phyloP scores from a whole-genome alignment of 2,113 vertebrate genomes.

The Sitta europaea region DNA sequence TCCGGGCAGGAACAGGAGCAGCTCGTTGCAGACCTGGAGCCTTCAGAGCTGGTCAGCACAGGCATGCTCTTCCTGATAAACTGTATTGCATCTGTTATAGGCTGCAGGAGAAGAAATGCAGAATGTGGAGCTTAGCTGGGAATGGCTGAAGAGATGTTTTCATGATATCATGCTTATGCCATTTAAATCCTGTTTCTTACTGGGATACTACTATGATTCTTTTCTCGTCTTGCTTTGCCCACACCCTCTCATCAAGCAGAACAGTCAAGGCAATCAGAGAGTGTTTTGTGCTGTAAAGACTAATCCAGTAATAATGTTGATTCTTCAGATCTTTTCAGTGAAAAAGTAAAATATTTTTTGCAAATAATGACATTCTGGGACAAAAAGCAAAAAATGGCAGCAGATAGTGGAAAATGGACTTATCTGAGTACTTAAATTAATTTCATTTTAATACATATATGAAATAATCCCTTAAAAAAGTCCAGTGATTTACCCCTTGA shows the following conservation, averaged over 20 bases:
- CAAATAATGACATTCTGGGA: neutral
- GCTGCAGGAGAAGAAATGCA: conserved; percentile 40
- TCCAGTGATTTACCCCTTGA: neutral
- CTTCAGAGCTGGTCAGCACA: conserved; percentile 35
- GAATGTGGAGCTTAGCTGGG: neutral
- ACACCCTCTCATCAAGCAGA: neutral
- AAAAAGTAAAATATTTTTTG: conserved; percentile 3
- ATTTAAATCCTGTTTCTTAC: neutral
- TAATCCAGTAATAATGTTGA: neutral
- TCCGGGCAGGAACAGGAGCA: conserved; percentile 33
- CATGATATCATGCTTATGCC: neutral
- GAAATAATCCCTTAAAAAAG: neutral
- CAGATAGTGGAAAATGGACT: conserved; percentile 10
- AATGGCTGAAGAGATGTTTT: neutral
- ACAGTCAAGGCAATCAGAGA: accelerated
- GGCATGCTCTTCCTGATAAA: neutral
- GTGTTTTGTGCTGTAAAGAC: neutral
- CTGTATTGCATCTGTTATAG: neutral
- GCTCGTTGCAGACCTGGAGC: neutral
- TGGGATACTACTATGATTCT: neutral
- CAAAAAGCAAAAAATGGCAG: conserved; percentile 38
- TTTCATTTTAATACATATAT: conserved; percentile 39
- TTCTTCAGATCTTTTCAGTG: neutral
- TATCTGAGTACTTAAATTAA: conserved; percentile 27
- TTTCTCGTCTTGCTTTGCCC: neutral